These are phyloP conservation scores for Perca flavescens DNA, from an alignment of 2,113 vertebrate species.

Conservation along the genomic window DNA sequence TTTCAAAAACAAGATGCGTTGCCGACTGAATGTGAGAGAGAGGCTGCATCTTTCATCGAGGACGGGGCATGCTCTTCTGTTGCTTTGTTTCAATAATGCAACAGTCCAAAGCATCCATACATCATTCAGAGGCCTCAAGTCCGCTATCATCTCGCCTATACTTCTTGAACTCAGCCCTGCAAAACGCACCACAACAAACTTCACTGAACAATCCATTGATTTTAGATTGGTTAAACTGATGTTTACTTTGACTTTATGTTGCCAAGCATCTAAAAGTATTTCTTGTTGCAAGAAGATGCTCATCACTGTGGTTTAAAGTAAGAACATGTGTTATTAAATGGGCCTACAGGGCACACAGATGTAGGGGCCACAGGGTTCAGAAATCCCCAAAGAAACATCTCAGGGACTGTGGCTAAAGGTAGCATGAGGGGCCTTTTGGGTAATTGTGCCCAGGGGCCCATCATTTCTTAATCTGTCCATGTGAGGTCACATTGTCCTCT, in stretches of 20 bases:
- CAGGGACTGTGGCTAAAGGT: neutral
- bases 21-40: neutral
- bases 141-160: neutral
- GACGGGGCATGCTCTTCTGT: slow-evolving; percentile 3
- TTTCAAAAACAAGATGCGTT: slow-evolving; percentile 9
- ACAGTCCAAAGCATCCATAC: slow-evolving; percentile 37
- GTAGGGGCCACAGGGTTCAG: no score
- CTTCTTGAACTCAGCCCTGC: neutral
- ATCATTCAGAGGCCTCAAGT: slow-evolving; percentile 46
- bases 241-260: neutral
- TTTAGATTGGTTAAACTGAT: neutral
- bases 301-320: neutral
- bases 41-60: neutral
- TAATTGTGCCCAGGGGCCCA: neutral
- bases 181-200: neutral
- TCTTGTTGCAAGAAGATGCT: neutral
- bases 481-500: neutral
- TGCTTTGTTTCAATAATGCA: slow-evolving; percentile 58
- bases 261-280: neutral
- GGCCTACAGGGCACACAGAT: neutral
- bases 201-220: neutral
- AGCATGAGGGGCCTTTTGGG: neutral
- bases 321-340: no score
- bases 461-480: neutral
- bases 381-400: no score